Conservation (phyloP, 2,888 invertebrate species). For the Cotesia congregata region DNA sequence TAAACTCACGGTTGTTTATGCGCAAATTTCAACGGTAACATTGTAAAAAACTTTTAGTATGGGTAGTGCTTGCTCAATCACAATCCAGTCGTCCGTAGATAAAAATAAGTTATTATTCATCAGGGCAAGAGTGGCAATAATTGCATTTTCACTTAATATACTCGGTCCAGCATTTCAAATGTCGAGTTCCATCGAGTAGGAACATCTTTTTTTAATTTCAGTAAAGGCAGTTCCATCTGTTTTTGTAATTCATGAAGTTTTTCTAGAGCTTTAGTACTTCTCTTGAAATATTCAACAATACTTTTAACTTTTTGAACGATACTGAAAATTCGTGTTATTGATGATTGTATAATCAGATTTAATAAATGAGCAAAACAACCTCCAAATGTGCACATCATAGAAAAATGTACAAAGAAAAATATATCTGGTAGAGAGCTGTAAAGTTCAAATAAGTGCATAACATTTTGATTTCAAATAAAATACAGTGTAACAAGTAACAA, state of each 20-base stretch:
- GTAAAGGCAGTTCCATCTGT: neutral
- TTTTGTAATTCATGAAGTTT: too few species aligned
- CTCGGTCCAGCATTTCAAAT: neutral
- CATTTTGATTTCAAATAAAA: too few species aligned
- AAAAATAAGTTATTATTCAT: neutral
- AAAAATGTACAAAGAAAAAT: too few species aligned
- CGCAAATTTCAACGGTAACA: neutral
- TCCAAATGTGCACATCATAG: too few species aligned
- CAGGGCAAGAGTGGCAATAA: neutral
- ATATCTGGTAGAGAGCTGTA: too few species aligned
- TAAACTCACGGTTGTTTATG: neutral
- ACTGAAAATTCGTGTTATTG: neutral
- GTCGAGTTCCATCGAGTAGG: neutral
- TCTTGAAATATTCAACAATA: neutral
- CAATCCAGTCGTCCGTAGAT: neutral
- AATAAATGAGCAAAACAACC: neutral
- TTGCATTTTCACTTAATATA: too few species aligned
- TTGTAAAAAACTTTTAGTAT: neutral
- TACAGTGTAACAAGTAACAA: too few species aligned
- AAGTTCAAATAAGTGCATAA: too few species aligned
- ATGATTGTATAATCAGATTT: neutral
- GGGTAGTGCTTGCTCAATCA: neutral
- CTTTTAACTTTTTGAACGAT: neutral
- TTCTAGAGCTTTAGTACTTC: neutral
- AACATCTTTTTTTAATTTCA: neutral